Conservation (phyloP, 2,888 invertebrate species). For the Melanargia galathea region DNA sequence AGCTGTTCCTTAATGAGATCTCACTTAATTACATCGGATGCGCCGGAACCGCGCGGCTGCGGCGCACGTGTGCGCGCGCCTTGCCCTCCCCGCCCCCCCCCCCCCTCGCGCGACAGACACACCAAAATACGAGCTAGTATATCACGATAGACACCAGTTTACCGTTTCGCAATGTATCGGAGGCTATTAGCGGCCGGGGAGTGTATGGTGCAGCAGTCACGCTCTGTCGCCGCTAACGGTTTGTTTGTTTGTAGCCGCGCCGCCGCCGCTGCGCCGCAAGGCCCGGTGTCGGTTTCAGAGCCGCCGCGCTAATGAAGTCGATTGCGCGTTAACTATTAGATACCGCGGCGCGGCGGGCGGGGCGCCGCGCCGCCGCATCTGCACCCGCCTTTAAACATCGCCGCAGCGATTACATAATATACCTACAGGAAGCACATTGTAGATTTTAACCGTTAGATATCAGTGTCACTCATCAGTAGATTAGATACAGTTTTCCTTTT, state of each 20-base stretch:
- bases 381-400: neutral
- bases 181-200: neutral
- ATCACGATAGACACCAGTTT: neutral
- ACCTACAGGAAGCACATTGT: too few relatives aligned
- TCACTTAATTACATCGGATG: constrained; percentile 39
- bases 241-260: constrained; percentile 36
- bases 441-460: too few relatives aligned
- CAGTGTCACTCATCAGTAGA: too few relatives aligned
- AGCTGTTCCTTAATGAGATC: constrained; percentile 39
- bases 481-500: too few relatives aligned
- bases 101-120: neutral
- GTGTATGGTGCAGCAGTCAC: constrained; percentile 31
- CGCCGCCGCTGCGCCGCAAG: neutral
- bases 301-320: neutral
- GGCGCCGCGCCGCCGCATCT: neutral
- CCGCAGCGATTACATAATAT: too few relatives aligned
- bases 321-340: neutral
- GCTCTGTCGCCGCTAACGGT: constrained; percentile 41
- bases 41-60: constrained; percentile 40
- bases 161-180: neutral
- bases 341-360: neutral
- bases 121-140: neutral
- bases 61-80: constrained; percentile 37
- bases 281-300: neutral
- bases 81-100: neutral